These are phyloP conservation scores for Campylomormyrus numenius DNA, from an alignment of 2,113 vertebrate species.

Conservation along the genomic window DNA sequence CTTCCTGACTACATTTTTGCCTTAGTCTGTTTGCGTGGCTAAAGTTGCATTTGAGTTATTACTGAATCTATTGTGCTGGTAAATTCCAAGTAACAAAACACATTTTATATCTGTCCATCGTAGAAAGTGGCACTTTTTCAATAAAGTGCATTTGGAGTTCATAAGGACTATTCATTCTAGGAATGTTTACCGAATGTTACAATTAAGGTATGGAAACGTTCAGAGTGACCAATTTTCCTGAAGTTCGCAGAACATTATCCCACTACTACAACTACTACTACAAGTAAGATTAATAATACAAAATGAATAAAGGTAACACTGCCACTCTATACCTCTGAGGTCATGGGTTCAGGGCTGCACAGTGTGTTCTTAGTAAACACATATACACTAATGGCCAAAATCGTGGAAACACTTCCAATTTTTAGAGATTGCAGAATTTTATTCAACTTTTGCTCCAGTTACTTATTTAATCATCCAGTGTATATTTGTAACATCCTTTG, in stretches of 20 bases:
- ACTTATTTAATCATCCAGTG: not conserved
- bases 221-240: not conserved
- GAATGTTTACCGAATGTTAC: not conserved
- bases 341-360: not conserved
- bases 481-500: not conserved
- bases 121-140: not conserved
- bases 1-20: not conserved
- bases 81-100: not conserved
- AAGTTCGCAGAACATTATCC: not conserved
- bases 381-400: too few species aligned
- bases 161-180: not conserved
- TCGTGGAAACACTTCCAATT: not conserved
- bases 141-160: not conserved
- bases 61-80: not conserved
- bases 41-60: not conserved
- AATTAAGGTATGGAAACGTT: not conserved
- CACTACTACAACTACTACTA: not conserved
- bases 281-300: not conserved
- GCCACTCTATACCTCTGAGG: not conserved
- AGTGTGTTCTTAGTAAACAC: not conserved
- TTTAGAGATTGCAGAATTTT: not conserved
- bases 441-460: not conserved
- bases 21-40: not conserved
- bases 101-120: not conserved
- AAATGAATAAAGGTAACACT: not conserved